phyloP scores from a whole-genome alignment of 2,797 vertebrate species.

The Sphaeramia orbicularis region DNA sequence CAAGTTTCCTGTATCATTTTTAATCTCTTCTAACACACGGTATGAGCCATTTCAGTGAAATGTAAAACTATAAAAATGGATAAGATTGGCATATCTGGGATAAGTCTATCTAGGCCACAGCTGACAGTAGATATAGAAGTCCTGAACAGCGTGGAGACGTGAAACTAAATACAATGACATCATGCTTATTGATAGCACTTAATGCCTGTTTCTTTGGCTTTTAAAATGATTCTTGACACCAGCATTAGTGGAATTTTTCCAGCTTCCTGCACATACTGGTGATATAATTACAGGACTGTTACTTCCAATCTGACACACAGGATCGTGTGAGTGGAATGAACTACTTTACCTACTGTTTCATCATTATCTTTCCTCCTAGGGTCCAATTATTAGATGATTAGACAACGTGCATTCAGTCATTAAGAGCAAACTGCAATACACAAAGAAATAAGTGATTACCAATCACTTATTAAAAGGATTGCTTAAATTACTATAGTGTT shows the following conservation, averaged over 20 bases:
- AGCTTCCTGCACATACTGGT: background rate
- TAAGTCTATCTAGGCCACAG: conserved; percentile 34
- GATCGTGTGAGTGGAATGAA: conserved; percentile 12
- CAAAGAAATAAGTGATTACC: conserved; percentile 60
- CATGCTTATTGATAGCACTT: conserved; percentile 24
- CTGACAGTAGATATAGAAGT: conserved; percentile 15
- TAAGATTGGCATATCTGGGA: conserved; percentile 42
- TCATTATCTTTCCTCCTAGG: conserved; percentile 14
- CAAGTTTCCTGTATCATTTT: conserved; percentile 5
- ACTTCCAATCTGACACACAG: conserved; percentile 6
- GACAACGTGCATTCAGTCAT: conserved; percentile 34
- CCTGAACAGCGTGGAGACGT: conserved; percentile 21
- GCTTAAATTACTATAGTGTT: conserved; percentile 54
- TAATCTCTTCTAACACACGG: conserved; percentile 18
- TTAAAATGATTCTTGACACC: background rate
- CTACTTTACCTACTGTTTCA: background rate
- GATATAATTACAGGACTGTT: background rate
- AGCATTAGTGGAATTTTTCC: background rate
- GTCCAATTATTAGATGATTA: conserved; percentile 41
- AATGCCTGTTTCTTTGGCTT: background rate
- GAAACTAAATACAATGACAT: conserved; percentile 45
- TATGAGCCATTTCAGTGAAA: conserved; percentile 48
- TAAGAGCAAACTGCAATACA: conserved; percentile 27
- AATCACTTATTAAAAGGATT: conserved; percentile 44
- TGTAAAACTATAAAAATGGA: conserved; percentile 28